Percentiles rank a stretch among this genome's conserved stretches.
These are phyloP conservation scores for Etheostoma cragini DNA, from an alignment of 2,113 vertebrate genomes.

Conservation along the genomic window DNA sequence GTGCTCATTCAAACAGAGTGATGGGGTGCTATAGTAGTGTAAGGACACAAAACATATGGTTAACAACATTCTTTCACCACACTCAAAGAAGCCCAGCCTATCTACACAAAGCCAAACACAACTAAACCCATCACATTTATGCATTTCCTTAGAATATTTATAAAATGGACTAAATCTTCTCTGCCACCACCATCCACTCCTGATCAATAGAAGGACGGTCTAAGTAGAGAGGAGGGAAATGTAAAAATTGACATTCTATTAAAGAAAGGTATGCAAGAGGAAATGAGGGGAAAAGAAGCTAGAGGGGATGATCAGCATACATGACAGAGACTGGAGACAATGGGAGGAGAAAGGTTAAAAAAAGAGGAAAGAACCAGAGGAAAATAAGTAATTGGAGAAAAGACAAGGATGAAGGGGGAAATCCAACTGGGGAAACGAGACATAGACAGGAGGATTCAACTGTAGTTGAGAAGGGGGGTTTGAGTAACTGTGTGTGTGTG, in stretches of 20 bases:
- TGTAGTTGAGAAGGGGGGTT: slow-evolving; percentile 47
- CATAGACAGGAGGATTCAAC: slow-evolving; percentile 62
- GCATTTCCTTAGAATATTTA: slow-evolving; percentile 3
- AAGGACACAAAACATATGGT: neutral
- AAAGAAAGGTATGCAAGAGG: slow-evolving; percentile 49
- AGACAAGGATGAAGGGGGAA: slow-evolving; percentile 57
- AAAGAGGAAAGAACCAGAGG: slow-evolving; percentile 33
- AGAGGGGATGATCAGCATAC: slow-evolving; percentile 58
- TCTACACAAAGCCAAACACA: slow-evolving; percentile 6
- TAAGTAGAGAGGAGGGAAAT: slow-evolving; percentile 42
- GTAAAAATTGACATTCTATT: slow-evolving; percentile 58
- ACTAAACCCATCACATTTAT: neutral
- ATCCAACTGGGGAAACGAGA: slow-evolving; percentile 63
- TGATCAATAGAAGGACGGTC: slow-evolving; percentile 49
- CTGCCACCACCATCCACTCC: neutral
- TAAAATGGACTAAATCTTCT: slow-evolving; percentile 4
- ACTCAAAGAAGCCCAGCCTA: neutral
- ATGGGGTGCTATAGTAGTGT: neutral
- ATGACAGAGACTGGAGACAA: slow-evolving; percentile 38
- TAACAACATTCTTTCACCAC: neutral
- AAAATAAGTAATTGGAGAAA: slow-evolving; percentile 59
- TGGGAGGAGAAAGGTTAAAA: slow-evolving; percentile 6
- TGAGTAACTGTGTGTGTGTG: slow-evolving; percentile 20
- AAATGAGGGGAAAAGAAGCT: slow-evolving; percentile 47
- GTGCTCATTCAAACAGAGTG: slow-evolving; percentile 32